Base-by-base conservation (phyloP, 2,113 vertebrate species). In the Nettapus auritus region DNA sequence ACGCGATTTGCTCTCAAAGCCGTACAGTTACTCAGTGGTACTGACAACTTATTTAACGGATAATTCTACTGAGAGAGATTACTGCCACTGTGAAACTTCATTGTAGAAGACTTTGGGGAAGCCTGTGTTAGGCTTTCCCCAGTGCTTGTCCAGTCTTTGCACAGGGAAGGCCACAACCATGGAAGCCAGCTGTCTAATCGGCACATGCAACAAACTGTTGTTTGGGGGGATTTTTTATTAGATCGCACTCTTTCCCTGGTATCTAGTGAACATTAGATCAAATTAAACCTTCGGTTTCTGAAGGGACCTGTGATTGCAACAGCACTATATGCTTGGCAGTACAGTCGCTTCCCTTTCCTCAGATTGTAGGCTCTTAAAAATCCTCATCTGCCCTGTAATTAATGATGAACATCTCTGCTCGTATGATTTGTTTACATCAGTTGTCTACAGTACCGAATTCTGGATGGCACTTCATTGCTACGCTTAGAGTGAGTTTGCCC, bases 281-380 rank as follows among this genome's bases (percentile, higher is more conserved):
- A 93, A 68, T n/a, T 21, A 48, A 48, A 21, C 46, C 46, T 23
- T 42, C 2, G 48, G 5, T 34, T 78, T 90, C 77, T 78, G 64
- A 76, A 89, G 70, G 33, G 48, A 40, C 33, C 16, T 67, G 40
- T 22, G 68, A 78, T 59, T 94, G 90, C 83, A 68, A 42, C 42
- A 86, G 89, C 33, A 4, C 69, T 9, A 8, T 56, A 15, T 42
- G 6, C 44, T 81, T 88, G 42, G 73, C 69, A 81, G 29, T 56
- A 29, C 55, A 68, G 88, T 88, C 60, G 78, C 83, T 95, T 89
- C 81, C 83, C 34, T 84, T 75, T 93, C 66, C 31, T 84, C 28
- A 38, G 57, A 25, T 1, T 67, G 3, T 34, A 67, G 14, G 66
- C 33, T 93, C 60, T 81, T 60, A 92, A 89, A 90, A 50, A 86